phyloP scores from a whole-genome alignment of 2,797 vertebrate genomes.

The Ptychadena robeensis region DNA sequence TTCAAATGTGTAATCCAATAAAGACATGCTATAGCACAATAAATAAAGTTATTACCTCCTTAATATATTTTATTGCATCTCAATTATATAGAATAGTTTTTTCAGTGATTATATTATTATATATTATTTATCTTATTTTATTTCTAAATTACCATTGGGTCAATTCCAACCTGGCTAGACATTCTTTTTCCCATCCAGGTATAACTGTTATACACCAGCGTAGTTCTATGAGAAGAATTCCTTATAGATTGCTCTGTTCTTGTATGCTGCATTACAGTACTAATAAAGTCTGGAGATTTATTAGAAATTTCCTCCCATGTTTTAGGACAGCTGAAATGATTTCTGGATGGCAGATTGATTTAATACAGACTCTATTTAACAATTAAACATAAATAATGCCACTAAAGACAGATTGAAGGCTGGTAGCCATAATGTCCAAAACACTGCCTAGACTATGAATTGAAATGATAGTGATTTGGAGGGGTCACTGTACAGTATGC shows the following conservation, averaged over 20 bases:
- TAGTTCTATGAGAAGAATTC: neutral
- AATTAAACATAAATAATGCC: too few relatives aligned
- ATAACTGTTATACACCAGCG: neutral
- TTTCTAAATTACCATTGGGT: neutral
- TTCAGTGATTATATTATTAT: neutral
- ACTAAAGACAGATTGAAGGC: too few relatives aligned
- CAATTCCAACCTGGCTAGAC: neutral
- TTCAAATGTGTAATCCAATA: neutral
- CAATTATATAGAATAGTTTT: neutral
- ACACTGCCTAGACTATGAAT: too few relatives aligned
- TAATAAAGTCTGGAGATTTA: too few relatives aligned
- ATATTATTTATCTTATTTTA: neutral
- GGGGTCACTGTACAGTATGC: too few relatives aligned
- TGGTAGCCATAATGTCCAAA: too few relatives aligned
- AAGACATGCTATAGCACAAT: neutral
- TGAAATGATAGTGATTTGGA: too few relatives aligned
- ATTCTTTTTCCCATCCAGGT: too few relatives aligned
- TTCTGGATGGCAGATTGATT: neutral
- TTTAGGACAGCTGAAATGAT: too few relatives aligned
- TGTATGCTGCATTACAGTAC: too few relatives aligned
- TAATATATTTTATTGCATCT: neutral
- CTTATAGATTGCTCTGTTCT: neutral
- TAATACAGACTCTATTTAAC: too few relatives aligned
- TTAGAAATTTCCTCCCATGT: too few relatives aligned
- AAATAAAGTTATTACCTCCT: neutral